Percentiles rank a stretch among this genome's conserved stretches.
Evolutionary conservation across 2,797 vertebrate species (phyloP).

Genomic region (Lindbergichthys nudifrons): DNA sequence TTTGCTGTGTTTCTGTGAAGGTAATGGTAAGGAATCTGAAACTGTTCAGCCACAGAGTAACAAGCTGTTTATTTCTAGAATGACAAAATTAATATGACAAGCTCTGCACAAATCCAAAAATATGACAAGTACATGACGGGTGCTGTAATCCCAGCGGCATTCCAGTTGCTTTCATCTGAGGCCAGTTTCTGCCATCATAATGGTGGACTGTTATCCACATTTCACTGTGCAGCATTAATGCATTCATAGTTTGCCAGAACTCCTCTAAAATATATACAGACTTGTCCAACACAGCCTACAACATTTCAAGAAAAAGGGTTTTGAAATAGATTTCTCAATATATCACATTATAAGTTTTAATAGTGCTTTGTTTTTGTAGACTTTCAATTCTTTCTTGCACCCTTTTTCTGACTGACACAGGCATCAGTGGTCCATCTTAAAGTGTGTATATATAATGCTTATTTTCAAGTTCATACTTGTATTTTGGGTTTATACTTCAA

Average conservation of each 20-base stretch:
- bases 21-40: conserved; percentile 52
- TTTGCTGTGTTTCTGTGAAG: conserved; percentile 53
- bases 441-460: too few relatives aligned
- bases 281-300: neutral
- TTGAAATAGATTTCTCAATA: conserved; percentile 1
- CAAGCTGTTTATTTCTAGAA: conserved; percentile 31
- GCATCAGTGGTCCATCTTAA: neutral
- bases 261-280: conserved; percentile 6
- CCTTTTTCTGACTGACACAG: neutral
- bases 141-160: conserved; percentile 21
- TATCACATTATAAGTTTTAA: neutral
- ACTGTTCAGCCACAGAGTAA: conserved; percentile 47
- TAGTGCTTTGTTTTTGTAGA: neutral
- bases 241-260: conserved; percentile 8
- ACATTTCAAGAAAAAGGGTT: conserved; percentile 1
- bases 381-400: neutral
- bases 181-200: conserved; percentile 12
- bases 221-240: conserved; percentile 5
- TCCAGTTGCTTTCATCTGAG: conserved; percentile 15
- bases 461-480: too few relatives aligned
- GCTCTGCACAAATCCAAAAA: conserved; percentile 31
- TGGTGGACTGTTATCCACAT: conserved; percentile 14
- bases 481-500: too few relatives aligned
- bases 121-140: conserved; percentile 48
- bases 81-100: conserved; percentile 17